Percentiles rank a stretch among this genome's conserved stretches.
These are phyloP conservation scores for Coccyzus lansbergi DNA, from an alignment of 2,797 vertebrate genomes.

Conservation along the genomic window DNA sequence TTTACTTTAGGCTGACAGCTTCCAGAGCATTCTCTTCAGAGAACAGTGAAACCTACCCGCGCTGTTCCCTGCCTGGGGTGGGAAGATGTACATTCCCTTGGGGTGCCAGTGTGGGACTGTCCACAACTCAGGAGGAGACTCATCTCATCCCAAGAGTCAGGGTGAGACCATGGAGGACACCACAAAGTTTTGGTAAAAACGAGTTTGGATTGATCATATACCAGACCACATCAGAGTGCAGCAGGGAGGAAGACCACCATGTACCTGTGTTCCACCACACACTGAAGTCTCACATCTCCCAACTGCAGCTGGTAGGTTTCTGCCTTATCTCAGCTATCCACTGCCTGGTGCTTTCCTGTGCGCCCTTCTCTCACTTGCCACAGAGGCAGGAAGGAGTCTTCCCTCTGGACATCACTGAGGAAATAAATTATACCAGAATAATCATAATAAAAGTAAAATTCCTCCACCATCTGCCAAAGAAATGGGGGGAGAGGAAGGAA, in stretches of 20 bases:
- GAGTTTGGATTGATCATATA: not conserved
- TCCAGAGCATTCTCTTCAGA: conserved; percentile 5
- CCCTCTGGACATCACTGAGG: not conserved
- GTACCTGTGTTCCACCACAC: not conserved
- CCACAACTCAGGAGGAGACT: not conserved
- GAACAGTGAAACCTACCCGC: not conserved
- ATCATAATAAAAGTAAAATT: not conserved
- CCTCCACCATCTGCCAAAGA: not conserved
- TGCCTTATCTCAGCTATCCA: not conserved
- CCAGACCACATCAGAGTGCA: not conserved
- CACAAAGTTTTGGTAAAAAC: not conserved
- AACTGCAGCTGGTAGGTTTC: not conserved
- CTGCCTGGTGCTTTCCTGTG: not conserved
- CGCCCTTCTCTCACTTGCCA: not conserved
- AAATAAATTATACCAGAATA: not conserved
- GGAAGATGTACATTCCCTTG: not conserved
- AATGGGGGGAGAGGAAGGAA: not conserved
- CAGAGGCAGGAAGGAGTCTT: not conserved
- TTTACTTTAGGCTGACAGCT: conserved; percentile 32
- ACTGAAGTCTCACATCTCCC: not conserved
- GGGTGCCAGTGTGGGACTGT: not conserved
- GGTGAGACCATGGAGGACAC: not conserved
- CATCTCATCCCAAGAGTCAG: fast-evolving
- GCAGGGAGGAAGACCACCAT: not conserved
- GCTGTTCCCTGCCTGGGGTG: not conserved